Base-by-base conservation (phyloP, 37 sponge, comb jelly and placozoan genomes). In the Ephydatia muelleri region DNA sequence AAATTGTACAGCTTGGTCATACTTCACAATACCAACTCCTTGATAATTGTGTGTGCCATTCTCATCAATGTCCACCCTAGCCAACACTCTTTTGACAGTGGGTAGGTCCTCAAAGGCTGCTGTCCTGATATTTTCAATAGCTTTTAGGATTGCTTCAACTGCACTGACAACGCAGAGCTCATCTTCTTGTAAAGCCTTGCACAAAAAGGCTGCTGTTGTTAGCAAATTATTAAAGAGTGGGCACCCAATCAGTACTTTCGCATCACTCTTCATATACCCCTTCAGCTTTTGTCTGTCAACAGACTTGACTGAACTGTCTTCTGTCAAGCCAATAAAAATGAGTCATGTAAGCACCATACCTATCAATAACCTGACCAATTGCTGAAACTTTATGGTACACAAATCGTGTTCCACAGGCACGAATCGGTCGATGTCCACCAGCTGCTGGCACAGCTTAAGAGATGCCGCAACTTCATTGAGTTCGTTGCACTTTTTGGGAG, bases 181-280 rank as follows among this genome's bases (percentile, higher is more conserved):
- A 77, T 88, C 86, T 35, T 48, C 82, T 71, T 94, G 91, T 23
- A 94, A 66, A 14, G 33, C 49, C 78, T 88, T 84, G 71, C 88
- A 85, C 5, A 90, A 80, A 14, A 75, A 68, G 23, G 83, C 82
- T 37, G 36, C 25, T 84, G 91, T 79, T 29, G 80, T 83, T 25
- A 94, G 65, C 33, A 94, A 26, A 77, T 90, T 86, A 77, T 87
- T 82, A 39, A 91, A 93, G 37, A 91, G 25, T 28, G 94, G 89
- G 87, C 83, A 94, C 22, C 86, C 94, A 38, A 91, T 48, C 39
- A 94, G 65, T 37, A 94, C 34, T 73, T 85, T 87, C 29, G n/a
- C 19, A 25, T 81, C 73, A 49, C 76, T 25, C 72, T 70, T 77
- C 16, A 88, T 76, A 74, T 74, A 90, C 0, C 86, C 90, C 39